Evolutionary conservation across 2,113 vertebrate species (phyloP).

Genomic region (Ancistrus triradiatus): DNA sequence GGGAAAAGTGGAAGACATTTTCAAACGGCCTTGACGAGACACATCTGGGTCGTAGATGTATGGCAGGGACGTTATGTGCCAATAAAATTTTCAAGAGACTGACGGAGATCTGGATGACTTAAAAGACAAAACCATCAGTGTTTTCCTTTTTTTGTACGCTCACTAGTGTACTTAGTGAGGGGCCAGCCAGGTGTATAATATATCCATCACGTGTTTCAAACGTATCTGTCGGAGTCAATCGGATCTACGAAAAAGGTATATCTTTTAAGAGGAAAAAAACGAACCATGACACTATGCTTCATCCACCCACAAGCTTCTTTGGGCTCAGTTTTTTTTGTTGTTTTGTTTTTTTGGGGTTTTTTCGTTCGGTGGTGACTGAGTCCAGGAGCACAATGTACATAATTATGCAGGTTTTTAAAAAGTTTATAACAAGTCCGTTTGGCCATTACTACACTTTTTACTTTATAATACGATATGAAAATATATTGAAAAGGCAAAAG

Average conservation of each 20-base stretch:
- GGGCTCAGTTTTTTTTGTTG: conserved; percentile 80
- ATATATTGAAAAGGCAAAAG: conserved; percentile 65
- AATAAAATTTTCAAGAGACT: conserved; percentile 61
- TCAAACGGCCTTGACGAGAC: conserved; percentile 83
- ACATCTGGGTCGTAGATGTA: conserved; percentile 81
- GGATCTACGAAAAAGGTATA: conserved; percentile 77
- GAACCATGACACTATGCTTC: conserved; percentile 79
- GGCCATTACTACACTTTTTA: conserved; percentile 99
- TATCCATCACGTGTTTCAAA: conserved; percentile 98
- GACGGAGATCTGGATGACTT: conserved; percentile 35
- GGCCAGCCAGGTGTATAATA: conserved; percentile 97
- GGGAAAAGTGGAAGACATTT: conserved; percentile 81
- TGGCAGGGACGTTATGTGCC: conserved; percentile 88
- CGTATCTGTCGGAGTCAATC: conserved; percentile 92
- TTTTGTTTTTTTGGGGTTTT: conserved; percentile 59
- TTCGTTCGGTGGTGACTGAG: conserved; percentile 93
- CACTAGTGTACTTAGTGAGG: conserved; percentile 86
- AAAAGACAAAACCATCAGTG: conserved; percentile 78
- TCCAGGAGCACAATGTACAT: conserved; percentile 99
- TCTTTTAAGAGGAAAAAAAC: conserved; percentile 81
- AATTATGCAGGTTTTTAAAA: conserved; percentile 99
- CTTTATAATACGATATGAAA: conserved; percentile 97
- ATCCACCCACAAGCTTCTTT: conserved; percentile 92
- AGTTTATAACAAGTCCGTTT: conserved; percentile 99
- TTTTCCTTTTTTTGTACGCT: conserved; percentile 84